A percentile compares a stretch with the other conserved stretches of the same genome.
phyloP scores from a whole-genome alignment of 2,888 invertebrate species.

The Phengaris alcon region DNA sequence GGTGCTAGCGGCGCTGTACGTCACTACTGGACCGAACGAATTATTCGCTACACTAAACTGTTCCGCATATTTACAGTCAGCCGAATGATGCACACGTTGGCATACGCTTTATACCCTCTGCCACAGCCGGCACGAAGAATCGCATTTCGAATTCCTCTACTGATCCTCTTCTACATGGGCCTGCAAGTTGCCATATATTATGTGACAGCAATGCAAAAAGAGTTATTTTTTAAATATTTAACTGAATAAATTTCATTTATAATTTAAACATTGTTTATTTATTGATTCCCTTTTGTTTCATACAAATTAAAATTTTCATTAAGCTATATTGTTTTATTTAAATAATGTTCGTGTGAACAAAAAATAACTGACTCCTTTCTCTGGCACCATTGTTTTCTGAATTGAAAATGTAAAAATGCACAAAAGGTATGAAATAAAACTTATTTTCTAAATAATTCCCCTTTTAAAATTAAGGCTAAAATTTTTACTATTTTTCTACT shows the following conservation, averaged over 20 bases:
- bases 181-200: constrained; percentile 50
- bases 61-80: constrained; percentile 65
- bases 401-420: too few relatives aligned
- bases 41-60: constrained; percentile 39
- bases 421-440: too few relatives aligned
- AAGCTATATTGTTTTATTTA: too few relatives aligned
- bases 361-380: too few relatives aligned
- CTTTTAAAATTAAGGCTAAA: too few relatives aligned
- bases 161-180: constrained; percentile 52
- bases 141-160: constrained; percentile 50
- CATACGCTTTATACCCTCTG: constrained; percentile 80
- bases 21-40: constrained; percentile 67
- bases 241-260: not conserved
- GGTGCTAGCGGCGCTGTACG: constrained; percentile 77
- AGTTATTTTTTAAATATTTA: not conserved
- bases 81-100: constrained; percentile 80
- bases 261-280: not conserved
- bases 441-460: too few relatives aligned
- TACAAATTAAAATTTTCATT: not conserved
- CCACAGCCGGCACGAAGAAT: constrained; percentile 76
- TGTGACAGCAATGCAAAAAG: constrained; percentile 28
- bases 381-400: too few relatives aligned
- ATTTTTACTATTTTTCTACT: too few relatives aligned
- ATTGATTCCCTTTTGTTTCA: not conserved
- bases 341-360: too few relatives aligned